Conservation (phyloP, 2,888 invertebrate genomes). For the Lissocephala sabroskyi region DNA sequence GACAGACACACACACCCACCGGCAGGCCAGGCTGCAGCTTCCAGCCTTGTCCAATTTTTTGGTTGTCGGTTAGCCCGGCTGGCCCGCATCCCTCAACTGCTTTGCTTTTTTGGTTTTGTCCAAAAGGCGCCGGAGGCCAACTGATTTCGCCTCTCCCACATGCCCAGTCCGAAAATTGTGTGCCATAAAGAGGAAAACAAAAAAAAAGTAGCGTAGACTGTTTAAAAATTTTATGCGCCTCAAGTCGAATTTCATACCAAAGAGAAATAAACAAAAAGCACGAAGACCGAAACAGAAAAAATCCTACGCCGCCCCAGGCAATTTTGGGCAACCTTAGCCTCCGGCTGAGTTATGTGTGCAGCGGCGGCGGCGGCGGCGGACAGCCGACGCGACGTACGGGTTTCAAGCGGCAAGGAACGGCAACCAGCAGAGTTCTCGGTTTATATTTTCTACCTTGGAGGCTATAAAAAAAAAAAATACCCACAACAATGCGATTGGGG, state of each 20-base stretch:
- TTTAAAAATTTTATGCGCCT: conserved; percentile 63
- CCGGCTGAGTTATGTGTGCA: conserved; percentile 53
- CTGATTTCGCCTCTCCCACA: conserved; percentile 57
- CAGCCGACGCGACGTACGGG: background rate
- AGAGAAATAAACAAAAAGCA: conserved; percentile 62
- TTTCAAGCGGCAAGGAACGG: conserved; percentile 5
- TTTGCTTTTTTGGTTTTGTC: conserved; percentile 20
- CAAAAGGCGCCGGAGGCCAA: conserved; percentile 39
- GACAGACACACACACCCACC: conserved; percentile 22
- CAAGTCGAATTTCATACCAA: conserved; percentile 50
- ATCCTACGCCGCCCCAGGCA: conserved; percentile 34
- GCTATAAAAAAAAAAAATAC: conserved; percentile 58
- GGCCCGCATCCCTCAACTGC: conserved; percentile 18
- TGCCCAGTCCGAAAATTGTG: conserved; percentile 58
- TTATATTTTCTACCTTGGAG: conserved; percentile 55
- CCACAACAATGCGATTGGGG: conserved; percentile 27
- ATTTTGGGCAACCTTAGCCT: conserved; percentile 59
- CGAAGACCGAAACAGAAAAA: conserved; percentile 40
- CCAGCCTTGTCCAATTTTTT: conserved; percentile 22
- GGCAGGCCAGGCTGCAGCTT: conserved; percentile 34
- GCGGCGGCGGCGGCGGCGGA: background rate
- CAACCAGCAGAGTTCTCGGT: conserved; percentile 24
- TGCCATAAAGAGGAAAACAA: conserved; percentile 34
- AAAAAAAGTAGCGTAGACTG: conserved; percentile 51
- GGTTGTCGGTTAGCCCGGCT: no score